Percentiles rank a stretch among this genome's conserved stretches.
Evolutionary conservation across 2,888 invertebrate genomes (phyloP).

Genomic region (Rhyacophila evoluta): DNA sequence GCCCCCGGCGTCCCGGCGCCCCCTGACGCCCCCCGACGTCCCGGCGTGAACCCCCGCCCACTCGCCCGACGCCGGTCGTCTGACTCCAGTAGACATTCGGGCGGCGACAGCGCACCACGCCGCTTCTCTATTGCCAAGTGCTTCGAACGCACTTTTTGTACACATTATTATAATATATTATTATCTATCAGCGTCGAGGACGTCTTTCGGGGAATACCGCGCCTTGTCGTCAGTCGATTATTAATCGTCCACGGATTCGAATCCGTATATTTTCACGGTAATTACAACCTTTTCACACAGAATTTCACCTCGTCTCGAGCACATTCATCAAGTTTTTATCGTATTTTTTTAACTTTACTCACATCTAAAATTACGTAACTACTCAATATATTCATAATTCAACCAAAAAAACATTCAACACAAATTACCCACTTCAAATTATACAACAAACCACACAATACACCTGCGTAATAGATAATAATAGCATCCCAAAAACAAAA

Average conservation of each 20-base stretch:
- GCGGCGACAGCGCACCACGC: slow-evolving; percentile 69
- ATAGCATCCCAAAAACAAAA: too few relatives aligned
- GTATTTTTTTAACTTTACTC: not conserved
- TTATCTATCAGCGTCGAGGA: not conserved
- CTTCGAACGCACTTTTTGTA: slow-evolving; percentile 12
- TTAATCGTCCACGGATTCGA: not conserved
- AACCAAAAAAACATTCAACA: not conserved
- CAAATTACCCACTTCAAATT: not conserved
- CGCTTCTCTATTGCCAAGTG: slow-evolving; percentile 33
- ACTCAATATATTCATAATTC: not conserved
- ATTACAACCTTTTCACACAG: not conserved
- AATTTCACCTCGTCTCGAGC: not conserved
- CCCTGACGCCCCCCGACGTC: slow-evolving; percentile 68
- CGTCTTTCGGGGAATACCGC: not conserved
- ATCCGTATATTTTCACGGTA: not conserved
- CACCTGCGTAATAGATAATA: too few relatives aligned
- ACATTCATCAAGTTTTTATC: not conserved
- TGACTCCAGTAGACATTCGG: slow-evolving; percentile 71
- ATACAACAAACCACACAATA: too few relatives aligned
- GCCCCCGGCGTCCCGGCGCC: slow-evolving; percentile 70
- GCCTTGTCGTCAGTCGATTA: not conserved
- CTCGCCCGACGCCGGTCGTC: slow-evolving; percentile 64
- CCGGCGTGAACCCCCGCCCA: slow-evolving; percentile 69
- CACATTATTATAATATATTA: slow-evolving; percentile 24
- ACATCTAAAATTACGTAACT: not conserved